Percentiles rank a stretch among this genome's conserved stretches.
Evolutionary conservation across 2,888 invertebrate species (phyloP).

Genomic region (Erebia palarica): DNA sequence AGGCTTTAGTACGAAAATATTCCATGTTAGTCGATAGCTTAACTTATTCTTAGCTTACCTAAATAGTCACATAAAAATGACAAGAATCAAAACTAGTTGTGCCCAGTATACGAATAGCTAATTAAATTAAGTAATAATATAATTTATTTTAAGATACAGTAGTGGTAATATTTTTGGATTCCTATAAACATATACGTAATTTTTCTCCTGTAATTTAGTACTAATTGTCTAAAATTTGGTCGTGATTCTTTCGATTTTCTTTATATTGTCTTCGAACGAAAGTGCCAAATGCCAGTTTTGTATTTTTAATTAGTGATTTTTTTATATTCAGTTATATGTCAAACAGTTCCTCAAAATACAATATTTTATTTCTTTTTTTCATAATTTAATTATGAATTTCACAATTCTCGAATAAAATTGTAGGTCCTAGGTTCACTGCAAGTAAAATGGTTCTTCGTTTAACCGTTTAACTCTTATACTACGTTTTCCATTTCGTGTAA

Average conservation of each 20-base stretch:
- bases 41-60: constrained; percentile 81
- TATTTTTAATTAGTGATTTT: constrained; percentile 52
- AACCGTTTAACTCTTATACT: not conserved
- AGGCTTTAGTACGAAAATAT: constrained; percentile 78
- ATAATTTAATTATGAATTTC: not conserved
- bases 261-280: constrained; percentile 52
- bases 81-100: constrained; percentile 82
- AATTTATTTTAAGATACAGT: constrained; percentile 82
- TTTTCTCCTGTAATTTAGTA: constrained; percentile 64
- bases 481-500: not conserved
- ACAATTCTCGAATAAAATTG: not conserved
- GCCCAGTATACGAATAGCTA: constrained; percentile 83
- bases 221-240: constrained; percentile 55
- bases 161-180: constrained; percentile 82
- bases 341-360: constrained; percentile 46
- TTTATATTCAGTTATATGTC: constrained; percentile 52
- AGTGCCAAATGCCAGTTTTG: constrained; percentile 73
- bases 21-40: constrained; percentile 81
- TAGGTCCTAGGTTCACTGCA: not conserved
- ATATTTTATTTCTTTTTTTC: constrained; percentile 43
- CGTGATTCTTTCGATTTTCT: constrained; percentile 70
- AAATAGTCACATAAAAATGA: constrained; percentile 79
- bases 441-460: not conserved
- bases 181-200: constrained; percentile 82
- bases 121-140: constrained; percentile 73